These are phyloP conservation scores for Priocnemis perturbator DNA, from an alignment of 2,888 invertebrate species.

Conservation along the genomic window DNA sequence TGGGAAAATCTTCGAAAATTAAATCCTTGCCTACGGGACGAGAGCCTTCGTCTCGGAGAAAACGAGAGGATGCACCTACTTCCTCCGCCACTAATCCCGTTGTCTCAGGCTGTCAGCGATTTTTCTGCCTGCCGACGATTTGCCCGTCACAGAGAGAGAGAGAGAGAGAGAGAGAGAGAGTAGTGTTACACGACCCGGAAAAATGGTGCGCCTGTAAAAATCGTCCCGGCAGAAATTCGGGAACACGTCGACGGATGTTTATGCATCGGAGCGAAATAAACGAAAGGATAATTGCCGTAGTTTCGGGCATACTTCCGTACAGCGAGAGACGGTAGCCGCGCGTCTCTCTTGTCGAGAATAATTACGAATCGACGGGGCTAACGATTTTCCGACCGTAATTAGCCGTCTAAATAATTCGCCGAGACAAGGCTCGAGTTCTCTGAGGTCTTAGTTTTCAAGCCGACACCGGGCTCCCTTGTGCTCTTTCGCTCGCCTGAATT, in stretches of 20 bases:
- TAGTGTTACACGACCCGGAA: conserved; percentile 26
- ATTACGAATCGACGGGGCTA: neutral
- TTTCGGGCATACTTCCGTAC: neutral
- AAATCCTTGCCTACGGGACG: conserved; percentile 51
- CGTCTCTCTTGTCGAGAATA: neutral
- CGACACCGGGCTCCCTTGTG: neutral
- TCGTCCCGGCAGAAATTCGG: conserved; percentile 14
- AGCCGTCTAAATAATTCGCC: neutral
- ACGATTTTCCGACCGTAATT: no score
- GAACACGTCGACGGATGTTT: conserved; percentile 3
- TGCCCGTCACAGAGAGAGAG: no score
- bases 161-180: no score
- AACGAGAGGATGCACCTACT: conserved; percentile 20
- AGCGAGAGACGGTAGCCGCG: neutral
- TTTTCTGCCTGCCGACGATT: neutral
- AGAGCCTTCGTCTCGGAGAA: no score
- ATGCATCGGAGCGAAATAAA: conserved; percentile 56
- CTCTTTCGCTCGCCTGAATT: conserved; percentile 13
- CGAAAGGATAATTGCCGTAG: conserved; percentile 56
- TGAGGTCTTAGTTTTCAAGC: neutral
- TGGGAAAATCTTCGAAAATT: conserved; percentile 64
- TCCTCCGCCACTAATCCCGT: conserved; percentile 57
- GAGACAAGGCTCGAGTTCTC: neutral
- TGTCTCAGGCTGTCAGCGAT: conserved; percentile 47
- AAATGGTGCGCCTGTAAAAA: conserved; percentile 45